A percentile compares a stretch with the other conserved stretches of the same genome.
Conservation (phyloP, 2,113 vertebrate species). For the Esox niger region DNA sequence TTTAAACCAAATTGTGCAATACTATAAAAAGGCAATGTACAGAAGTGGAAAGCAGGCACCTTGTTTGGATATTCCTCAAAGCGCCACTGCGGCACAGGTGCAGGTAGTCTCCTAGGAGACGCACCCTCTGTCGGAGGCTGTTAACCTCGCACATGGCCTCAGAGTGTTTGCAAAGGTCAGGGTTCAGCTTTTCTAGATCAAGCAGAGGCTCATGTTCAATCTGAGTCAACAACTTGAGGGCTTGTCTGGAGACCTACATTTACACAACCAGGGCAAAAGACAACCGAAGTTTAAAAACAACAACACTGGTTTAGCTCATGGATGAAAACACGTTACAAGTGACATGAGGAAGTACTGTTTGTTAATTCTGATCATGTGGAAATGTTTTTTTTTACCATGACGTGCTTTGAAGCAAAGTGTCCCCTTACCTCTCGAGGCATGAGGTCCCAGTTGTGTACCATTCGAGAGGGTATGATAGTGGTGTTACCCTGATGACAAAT, state of each 20-base stretch:
- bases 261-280: neutral
- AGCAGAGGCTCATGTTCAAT: conserved; percentile 85
- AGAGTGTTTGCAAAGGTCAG: conserved; percentile 79
- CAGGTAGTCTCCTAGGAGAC: conserved; percentile 90
- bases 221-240: conserved; percentile 78
- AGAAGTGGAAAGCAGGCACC: conserved; percentile 38
- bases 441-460: conserved; percentile 98
- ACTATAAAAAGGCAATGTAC: neutral
- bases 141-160: conserved; percentile 76
- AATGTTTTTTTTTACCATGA: neutral
- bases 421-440: conserved; percentile 64
- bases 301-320: neutral
- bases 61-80: conserved; percentile 73
- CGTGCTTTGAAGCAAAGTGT: no score
- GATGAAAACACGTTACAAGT: neutral
- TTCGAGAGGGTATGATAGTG: conserved; percentile 85
- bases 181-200: conserved; percentile 83
- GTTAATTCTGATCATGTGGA: neutral
- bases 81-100: conserved; percentile 85
- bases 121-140: conserved; percentile 79
- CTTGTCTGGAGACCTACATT: conserved; percentile 81
- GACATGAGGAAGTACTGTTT: neutral
- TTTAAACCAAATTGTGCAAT: neutral
- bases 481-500: conserved; percentile 84
- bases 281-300: neutral